A percentile compares a stretch with the other conserved stretches of the same genome.
Evolutionary conservation across 2,888 invertebrate genomes (phyloP).

Genomic region (Eristalis arbustorum): DNA sequence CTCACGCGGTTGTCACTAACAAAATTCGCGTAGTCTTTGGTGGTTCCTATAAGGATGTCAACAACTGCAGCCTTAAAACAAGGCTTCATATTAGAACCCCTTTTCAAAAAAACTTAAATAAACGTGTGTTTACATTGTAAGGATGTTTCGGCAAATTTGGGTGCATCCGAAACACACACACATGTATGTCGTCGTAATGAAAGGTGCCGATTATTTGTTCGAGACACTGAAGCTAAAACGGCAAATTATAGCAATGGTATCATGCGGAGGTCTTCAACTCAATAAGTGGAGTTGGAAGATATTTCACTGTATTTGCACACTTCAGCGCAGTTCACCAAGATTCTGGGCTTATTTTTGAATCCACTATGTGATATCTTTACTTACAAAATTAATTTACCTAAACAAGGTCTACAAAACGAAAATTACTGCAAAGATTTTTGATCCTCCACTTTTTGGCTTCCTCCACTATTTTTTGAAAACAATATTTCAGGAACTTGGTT

Average conservation of each 20-base stretch:
- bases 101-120: slow-evolving; percentile 56
- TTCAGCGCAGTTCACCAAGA: neutral
- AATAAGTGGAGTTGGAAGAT: too few relatives aligned
- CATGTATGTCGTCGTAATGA: slow-evolving; percentile 60
- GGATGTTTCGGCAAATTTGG: slow-evolving; percentile 64
- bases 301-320: neutral
- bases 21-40: slow-evolving; percentile 70
- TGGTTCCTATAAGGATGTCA: slow-evolving; percentile 45
- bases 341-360: neutral
- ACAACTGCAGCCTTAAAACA: slow-evolving; percentile 52
- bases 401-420: slow-evolving; percentile 12
- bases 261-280: slow-evolving; percentile 2
- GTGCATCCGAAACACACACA: slow-evolving; percentile 19
- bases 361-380: neutral
- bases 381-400: too few relatives aligned
- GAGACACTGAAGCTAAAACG: slow-evolving; percentile 8
- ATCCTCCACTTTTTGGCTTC: slow-evolving; percentile 21
- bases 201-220: slow-evolving; percentile 45
- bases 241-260: slow-evolving; percentile 15
- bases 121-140: slow-evolving; percentile 42
- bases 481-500: slow-evolving; percentile 32
- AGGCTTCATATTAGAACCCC: slow-evolving; percentile 45
- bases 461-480: slow-evolving; percentile 27
- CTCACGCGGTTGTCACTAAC: slow-evolving; percentile 60
- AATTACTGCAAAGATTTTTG: slow-evolving; percentile 13